Evolutionary conservation across 2,797 vertebrate species (phyloP).

Genomic region (Limosa lapponica): DNA sequence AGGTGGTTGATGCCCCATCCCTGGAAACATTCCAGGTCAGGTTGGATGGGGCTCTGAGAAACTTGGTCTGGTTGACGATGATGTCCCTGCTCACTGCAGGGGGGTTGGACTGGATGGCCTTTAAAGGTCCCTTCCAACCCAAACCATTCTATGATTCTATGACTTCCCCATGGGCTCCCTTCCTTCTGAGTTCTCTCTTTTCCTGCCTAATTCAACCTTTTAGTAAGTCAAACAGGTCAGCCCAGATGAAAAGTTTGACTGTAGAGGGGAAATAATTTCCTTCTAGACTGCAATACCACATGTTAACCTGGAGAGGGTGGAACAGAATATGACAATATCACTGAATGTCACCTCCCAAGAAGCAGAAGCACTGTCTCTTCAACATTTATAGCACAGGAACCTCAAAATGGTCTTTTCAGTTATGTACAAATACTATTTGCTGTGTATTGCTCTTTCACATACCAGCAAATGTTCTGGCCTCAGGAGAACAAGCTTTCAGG

Average conservation of each 20-base stretch:
- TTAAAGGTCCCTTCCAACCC: not conserved
- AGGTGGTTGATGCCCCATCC: not conserved
- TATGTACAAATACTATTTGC: not conserved
- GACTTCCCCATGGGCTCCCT: rapidly evolving
- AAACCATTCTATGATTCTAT: not conserved
- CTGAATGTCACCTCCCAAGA: not conserved
- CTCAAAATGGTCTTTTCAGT: not conserved
- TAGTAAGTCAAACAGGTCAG: not conserved
- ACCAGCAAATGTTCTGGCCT: not conserved
- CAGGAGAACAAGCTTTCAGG: not conserved
- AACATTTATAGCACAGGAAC: not conserved
- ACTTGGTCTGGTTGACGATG: not conserved
- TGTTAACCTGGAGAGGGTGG: conserved; percentile 76
- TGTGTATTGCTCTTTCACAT: not conserved
- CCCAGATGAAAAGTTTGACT: not conserved
- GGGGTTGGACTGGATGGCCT: not conserved
- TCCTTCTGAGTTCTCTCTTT: not conserved
- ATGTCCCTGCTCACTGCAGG: not conserved
- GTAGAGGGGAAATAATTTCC: not conserved
- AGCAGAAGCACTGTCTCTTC: not conserved
- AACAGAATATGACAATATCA: conserved; percentile 59
- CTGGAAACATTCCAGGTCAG: not conserved
- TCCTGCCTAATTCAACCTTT: not conserved
- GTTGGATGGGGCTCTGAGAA: not conserved
- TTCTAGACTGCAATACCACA: conserved; percentile 49